Conservation (phyloP, 1,140 invertebrate genomes). For the Zaprionus capensis region DNA sequence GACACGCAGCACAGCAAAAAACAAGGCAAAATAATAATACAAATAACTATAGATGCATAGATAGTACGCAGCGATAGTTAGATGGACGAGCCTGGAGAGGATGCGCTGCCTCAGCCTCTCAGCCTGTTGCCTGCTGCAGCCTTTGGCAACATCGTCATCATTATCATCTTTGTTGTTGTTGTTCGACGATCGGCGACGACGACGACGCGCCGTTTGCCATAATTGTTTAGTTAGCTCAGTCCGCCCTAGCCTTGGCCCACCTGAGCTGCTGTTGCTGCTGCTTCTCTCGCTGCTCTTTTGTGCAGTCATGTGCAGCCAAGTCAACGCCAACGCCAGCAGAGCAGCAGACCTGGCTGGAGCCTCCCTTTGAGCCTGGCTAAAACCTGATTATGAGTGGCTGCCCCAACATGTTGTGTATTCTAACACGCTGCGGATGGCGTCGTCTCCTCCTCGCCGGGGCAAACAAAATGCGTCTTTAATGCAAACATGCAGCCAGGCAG, state of each 20-base stretch:
- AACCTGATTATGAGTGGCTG: slow-evolving; percentile 79
- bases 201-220: slow-evolving; percentile 61
- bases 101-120: slow-evolving; percentile 21
- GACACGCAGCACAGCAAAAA: slow-evolving; percentile 48
- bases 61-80: slow-evolving; percentile 71
- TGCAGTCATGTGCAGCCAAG: slow-evolving; percentile 69
- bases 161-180: slow-evolving; percentile 38
- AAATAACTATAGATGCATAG: slow-evolving; percentile 82
- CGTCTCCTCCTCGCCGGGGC: slow-evolving; percentile 51
- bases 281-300: slow-evolving; percentile 58
- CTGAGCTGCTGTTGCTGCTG: slow-evolving; percentile 43
- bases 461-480: slow-evolving; percentile 82
- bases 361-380: slow-evolving; percentile 57
- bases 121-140: slow-evolving; percentile 9
- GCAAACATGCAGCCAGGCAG: slow-evolving; percentile 72
- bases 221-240: slow-evolving; percentile 72
- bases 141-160: slow-evolving; percentile 47
- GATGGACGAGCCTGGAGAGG: slow-evolving; percentile 58
- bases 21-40: slow-evolving; percentile 80
- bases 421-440: slow-evolving; percentile 78
- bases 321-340: slow-evolving; percentile 53
- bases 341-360: slow-evolving; percentile 31
- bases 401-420: slow-evolving; percentile 78
- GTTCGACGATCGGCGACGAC: slow-evolving; percentile 42
- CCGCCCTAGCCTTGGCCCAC: slow-evolving; percentile 62